These are phyloP conservation scores for Rhynchopsitta pachyrhyncha DNA, from an alignment of 2,113 vertebrate genomes.

Conservation along the genomic window DNA sequence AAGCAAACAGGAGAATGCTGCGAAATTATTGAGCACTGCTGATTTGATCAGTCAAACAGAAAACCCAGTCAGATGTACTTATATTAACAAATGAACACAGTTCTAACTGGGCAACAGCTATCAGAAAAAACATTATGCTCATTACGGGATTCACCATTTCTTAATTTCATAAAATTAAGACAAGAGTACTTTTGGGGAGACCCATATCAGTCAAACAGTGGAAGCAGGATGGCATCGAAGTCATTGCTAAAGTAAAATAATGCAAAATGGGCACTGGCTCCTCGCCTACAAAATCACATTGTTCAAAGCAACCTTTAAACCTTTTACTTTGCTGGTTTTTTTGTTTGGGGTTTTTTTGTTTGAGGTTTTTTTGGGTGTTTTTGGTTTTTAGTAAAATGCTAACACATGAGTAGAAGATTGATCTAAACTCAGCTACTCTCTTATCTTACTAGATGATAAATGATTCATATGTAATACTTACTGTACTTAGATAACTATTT, in stretches of 20 bases:
- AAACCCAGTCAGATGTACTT: neutral
- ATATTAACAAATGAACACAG: neutral
- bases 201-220: neutral
- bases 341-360: neutral
- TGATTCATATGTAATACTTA: neutral
- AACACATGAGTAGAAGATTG: neutral
- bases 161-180: neutral
- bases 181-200: neutral
- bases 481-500: neutral
- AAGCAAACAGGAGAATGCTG: neutral
- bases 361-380: neutral
- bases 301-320: neutral
- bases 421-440: neutral
- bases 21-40: neutral
- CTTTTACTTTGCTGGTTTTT: neutral
- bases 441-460: conserved; percentile 16
- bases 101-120: neutral
- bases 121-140: neutral
- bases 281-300: neutral
- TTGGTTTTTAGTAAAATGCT: neutral
- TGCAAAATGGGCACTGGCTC: neutral
- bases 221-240: neutral
- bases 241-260: neutral
- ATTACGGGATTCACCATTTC: neutral
- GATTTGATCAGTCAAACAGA: neutral